Evolutionary conservation across 2,888 invertebrate genomes (phyloP), one percentile per base, ranked within the genome.

Genomic region (Penaeus monodon): DNA sequence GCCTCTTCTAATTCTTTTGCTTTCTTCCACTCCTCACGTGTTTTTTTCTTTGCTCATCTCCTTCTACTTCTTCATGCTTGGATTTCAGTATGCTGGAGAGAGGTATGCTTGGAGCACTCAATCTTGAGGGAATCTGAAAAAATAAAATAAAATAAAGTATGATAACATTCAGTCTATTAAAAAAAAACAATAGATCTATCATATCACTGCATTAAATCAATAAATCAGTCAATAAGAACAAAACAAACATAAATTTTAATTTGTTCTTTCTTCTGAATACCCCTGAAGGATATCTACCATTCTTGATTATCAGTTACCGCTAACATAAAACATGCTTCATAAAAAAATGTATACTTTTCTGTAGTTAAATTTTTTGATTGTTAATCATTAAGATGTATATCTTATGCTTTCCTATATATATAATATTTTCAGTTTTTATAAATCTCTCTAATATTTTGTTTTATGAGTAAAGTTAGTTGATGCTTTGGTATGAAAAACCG

Each of bases 1-100:
- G 98, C 98, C 93, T 99, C 99, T 93, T 99, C 99, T 85, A 99
- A 93, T 92, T 99, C 99, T 92, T 99, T 99, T 29, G 97, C 97
- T 92, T 99, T 98, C 68, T 98, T 94, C 97, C 98, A 99, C 92
- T 99, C 98, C 92, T 99, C 98, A 70, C 98, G 94, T 2, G 96
- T 96, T 92, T 96, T 96, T 92, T 96, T 96, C 92, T 96, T 96
- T 0, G 96, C 91, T 96, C 96, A 91, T 95, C 95, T 91, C 95
- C 95, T 49, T 90, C 91, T 81, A 94, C 94, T 14, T 93, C 93
- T 76, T 91, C 92, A 87, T 94, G 94, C 84, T 93, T 94, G 92
- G 95, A 95, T 78, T 94, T 94, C 91, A 94, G 94, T 87, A 97
- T 92, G 84, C 92, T 92, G 64, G 92, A 91, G n/a, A 88, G 85